A percentile compares a stretch with the other conserved stretches of the same genome.
These are phyloP conservation scores for Saccopteryx bilineata DNA, from an alignment of 2,113 vertebrate genomes.

Conservation along the genomic window DNA sequence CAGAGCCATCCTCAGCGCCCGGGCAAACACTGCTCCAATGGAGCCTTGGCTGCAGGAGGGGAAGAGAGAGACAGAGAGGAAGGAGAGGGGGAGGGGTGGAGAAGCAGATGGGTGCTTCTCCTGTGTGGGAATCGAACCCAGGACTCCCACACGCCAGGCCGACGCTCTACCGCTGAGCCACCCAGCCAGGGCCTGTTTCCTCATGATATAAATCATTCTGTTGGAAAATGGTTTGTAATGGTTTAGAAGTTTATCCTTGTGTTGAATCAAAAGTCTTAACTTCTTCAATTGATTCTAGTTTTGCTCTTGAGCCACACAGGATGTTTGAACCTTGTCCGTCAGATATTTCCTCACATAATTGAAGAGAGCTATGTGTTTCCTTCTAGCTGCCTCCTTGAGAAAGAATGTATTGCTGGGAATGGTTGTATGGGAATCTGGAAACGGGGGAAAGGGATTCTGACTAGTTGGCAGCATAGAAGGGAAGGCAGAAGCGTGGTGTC, in stretches of 20 bases:
- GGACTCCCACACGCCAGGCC: no score
- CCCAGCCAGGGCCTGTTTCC: background rate
- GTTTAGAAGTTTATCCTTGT: slow-evolving; percentile 10
- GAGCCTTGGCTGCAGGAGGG: no score
- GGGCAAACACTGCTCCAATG: no score
- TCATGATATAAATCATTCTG: background rate
- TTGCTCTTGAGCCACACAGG: slow-evolving; percentile 19
- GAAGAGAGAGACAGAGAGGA: no score
- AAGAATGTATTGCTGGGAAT: background rate
- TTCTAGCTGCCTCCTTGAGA: background rate
- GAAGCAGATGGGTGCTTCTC: no score
- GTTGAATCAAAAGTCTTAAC: background rate
- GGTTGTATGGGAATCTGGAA: background rate
- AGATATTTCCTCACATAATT: background rate
- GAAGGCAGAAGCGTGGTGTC: background rate
- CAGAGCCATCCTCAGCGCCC: no score
- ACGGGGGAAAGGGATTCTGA: background rate
- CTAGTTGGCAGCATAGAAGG: background rate
- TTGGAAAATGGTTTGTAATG: slow-evolving; percentile 1
- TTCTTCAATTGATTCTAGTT: slow-evolving; percentile 21
- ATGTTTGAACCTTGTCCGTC: background rate
- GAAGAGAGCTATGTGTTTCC: slow-evolving; percentile 11
- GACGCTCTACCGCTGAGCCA: no score
- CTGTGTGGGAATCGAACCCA: no score
- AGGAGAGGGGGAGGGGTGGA: no score